Percentiles rank a stretch among this genome's conserved stretches.
Evolutionary conservation across 2,113 vertebrate genomes (phyloP).

Genomic region (Hyaena hyaena): DNA sequence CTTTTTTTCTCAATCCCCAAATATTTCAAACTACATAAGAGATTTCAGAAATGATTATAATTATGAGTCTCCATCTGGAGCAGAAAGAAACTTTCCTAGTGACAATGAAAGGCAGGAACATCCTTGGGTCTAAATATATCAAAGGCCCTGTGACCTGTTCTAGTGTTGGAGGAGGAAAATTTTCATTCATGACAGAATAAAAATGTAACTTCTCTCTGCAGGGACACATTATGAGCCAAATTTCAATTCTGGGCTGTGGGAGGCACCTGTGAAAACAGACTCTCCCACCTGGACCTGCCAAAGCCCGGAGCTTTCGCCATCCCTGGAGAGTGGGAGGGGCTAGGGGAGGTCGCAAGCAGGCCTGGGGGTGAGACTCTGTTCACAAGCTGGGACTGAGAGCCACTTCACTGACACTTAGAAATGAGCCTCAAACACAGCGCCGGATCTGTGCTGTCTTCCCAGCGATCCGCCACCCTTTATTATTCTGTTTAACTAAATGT

Average conservation of each 20-base stretch:
- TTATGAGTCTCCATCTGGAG: neutral
- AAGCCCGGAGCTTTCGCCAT: slow-evolving; percentile 64
- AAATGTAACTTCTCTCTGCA: slow-evolving; percentile 16
- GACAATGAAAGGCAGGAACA: neutral
- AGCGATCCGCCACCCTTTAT: accelerated
- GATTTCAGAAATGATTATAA: neutral
- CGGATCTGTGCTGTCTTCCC: neutral
- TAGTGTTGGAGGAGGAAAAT: neutral
- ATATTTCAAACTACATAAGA: neutral
- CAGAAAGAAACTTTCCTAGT: neutral
- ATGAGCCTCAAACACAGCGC: neutral
- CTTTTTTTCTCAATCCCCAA: neutral
- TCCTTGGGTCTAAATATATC: neutral
- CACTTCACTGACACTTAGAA: neutral
- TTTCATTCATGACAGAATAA: neutral
- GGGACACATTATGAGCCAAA: slow-evolving; percentile 10
- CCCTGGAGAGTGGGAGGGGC: slow-evolving; percentile 47
- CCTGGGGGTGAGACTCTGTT: neutral
- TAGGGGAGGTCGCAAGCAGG: neutral
- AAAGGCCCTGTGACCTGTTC: neutral
- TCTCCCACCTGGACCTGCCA: slow-evolving; percentile 66
- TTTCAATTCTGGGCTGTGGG: slow-evolving; percentile 13
- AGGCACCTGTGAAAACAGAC: slow-evolving; percentile 79
- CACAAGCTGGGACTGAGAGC: neutral
- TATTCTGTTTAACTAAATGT: neutral